phyloP scores from a whole-genome alignment of 2,797 vertebrate genomes.

The Oreonectes daqikongensis region DNA sequence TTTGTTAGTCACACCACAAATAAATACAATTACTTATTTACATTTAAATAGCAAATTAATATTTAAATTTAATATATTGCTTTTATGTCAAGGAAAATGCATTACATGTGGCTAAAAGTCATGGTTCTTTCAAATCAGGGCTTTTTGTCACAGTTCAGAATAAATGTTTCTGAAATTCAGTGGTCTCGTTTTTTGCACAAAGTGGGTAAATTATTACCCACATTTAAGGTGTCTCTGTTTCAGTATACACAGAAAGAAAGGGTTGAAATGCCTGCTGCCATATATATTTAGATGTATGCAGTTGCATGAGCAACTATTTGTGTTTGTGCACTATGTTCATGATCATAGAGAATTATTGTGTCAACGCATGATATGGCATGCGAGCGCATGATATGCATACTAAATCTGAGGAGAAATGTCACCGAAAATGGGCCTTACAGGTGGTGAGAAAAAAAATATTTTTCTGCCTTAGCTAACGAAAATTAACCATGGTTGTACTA shows the following conservation, averaged over 20 bases:
- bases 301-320: constrained; percentile 16
- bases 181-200: constrained; percentile 2
- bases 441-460: too few species aligned
- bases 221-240: constrained; percentile 43
- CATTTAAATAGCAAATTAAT: not conserved
- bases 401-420: too few species aligned
- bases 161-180: constrained; percentile 9
- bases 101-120: constrained; percentile 11
- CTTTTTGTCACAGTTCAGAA: constrained; percentile 34
- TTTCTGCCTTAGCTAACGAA: too few species aligned
- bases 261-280: not conserved
- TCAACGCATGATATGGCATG: constrained; percentile 6
- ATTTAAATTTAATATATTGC: not conserved
- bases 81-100: not conserved
- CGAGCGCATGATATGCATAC: too few species aligned
- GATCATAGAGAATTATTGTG: too few species aligned
- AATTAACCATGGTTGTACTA: too few species aligned
- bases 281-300: not conserved
- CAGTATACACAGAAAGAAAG: constrained; percentile 24
- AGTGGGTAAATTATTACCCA: not conserved
- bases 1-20: not conserved
- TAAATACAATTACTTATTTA: not conserved
- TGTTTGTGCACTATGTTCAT: not conserved
- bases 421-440: too few species aligned
- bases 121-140: constrained; percentile 44